These are phyloP conservation scores for Probaryconus sp. DNA, from an alignment of 1,140 invertebrate genomes.

Conservation along the genomic window DNA sequence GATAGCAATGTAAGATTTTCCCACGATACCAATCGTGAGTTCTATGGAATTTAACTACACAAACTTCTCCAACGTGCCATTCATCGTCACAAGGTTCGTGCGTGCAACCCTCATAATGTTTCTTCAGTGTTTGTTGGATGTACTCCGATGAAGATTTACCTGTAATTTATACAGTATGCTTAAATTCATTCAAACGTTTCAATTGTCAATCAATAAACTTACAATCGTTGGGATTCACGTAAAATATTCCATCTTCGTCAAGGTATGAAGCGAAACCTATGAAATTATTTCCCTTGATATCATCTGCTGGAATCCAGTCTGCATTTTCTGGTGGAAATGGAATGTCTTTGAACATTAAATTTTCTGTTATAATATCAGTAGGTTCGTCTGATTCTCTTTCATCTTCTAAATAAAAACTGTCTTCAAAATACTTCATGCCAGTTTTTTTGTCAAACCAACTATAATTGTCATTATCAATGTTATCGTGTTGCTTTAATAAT, in stretches of 20 bases:
- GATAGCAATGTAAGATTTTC: no score
- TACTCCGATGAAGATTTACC: slow-evolving; percentile 74
- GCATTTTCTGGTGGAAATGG: slow-evolving; percentile 8
- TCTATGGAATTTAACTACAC: slow-evolving; percentile 81
- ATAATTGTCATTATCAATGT: neutral
- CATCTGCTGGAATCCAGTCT: slow-evolving; percentile 70
- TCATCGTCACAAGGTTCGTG: slow-evolving; percentile 74
- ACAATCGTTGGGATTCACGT: slow-evolving; percentile 73
- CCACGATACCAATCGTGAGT: slow-evolving; percentile 81
- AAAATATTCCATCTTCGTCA: slow-evolving; percentile 79
- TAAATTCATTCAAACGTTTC: slow-evolving; percentile 3
- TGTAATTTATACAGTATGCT: slow-evolving; percentile 5
- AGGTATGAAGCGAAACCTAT: slow-evolving; percentile 79
- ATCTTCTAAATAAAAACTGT: no score
- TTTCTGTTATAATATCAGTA: no score
- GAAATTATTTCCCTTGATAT: slow-evolving; percentile 74
- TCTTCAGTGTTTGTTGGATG: slow-evolving; percentile 78
- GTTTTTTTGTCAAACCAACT: neutral
- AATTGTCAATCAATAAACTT: slow-evolving; percentile 9
- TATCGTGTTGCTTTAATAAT: slow-evolving; percentile 18
- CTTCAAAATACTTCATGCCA: neutral
- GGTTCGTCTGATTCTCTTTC: no score
- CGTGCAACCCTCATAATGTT: slow-evolving; percentile 74
- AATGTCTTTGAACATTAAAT: neutral
- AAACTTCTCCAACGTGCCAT: slow-evolving; percentile 81